Conservation (phyloP, 2,888 invertebrate species). For the Pristionchus arcanus region DNA sequence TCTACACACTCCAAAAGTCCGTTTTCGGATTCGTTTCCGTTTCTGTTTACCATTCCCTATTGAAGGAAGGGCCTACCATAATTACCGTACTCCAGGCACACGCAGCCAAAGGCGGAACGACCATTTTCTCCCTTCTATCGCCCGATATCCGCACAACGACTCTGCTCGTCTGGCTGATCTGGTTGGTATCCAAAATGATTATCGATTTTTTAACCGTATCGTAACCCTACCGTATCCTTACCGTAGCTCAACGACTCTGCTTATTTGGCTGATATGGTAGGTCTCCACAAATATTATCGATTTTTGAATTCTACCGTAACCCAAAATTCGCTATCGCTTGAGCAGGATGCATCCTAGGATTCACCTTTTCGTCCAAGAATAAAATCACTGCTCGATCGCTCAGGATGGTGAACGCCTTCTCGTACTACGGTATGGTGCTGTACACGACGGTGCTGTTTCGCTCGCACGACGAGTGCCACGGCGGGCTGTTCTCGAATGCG, state of each 20-base stretch:
- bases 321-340: no score
- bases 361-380: no score
- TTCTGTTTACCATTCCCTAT: no score
- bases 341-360: no score
- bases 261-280: constrained; percentile 95
- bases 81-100: background rate
- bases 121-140: constrained; percentile 79
- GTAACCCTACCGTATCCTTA: constrained; percentile 84
- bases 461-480: constrained; percentile 80
- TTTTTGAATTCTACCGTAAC: no score
- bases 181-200: constrained; percentile 83
- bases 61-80: background rate
- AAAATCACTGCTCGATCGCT: constrained; percentile 27
- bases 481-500: constrained; percentile 66
- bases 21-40: no score
- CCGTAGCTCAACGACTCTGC: constrained; percentile 88
- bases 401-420: constrained; percentile 87
- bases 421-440: constrained; percentile 94
- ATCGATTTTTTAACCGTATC: background rate
- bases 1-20: no score
- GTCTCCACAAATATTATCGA: no score
- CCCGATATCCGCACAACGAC: constrained; percentile 90
- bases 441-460: constrained; percentile 95
- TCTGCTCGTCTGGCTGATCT: constrained; percentile 92
- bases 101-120: constrained; percentile 21